These are phyloP conservation scores for Dasysyrphus albostriatus DNA, from an alignment of 2,888 invertebrate genomes.

Conservation along the genomic window DNA sequence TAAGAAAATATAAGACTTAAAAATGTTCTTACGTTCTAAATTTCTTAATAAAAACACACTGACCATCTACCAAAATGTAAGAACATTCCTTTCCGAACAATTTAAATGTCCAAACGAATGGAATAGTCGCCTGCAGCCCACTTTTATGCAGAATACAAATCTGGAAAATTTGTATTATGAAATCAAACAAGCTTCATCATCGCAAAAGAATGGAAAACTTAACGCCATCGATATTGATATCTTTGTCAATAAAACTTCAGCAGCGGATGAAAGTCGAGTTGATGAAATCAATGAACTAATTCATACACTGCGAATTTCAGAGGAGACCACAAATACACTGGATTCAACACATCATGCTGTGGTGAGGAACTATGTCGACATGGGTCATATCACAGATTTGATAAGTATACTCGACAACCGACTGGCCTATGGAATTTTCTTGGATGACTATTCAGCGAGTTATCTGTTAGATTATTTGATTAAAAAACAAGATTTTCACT, in stretches of 20 bases:
- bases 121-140: conserved; percentile 87
- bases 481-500: conserved; percentile 87
- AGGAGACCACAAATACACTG: conserved; percentile 88
- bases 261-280: conserved; percentile 84
- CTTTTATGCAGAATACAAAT: conserved; percentile 87
- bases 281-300: conserved; percentile 90
- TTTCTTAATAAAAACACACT: conserved; percentile 56
- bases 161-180: conserved; percentile 88
- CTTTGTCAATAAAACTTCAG: conserved; percentile 88
- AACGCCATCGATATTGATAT: conserved; percentile 93
- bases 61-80: conserved; percentile 44
- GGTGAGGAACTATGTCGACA: conserved; percentile 86
- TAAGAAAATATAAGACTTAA: conserved; percentile 5
- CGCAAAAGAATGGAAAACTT: conserved; percentile 86
- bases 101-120: conserved; percentile 90
- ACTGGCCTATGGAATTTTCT: conserved; percentile 94
- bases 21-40: conserved; percentile 68
- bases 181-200: conserved; percentile 86
- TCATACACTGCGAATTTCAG: conserved; percentile 89
- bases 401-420: conserved; percentile 91
- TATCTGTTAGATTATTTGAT: conserved; percentile 92
- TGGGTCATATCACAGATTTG: conserved; percentile 84
- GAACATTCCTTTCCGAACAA: conserved; percentile 88
- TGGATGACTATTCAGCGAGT: conserved; percentile 92
- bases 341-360: conserved; percentile 94